Conservation (phyloP, 2,888 invertebrate genomes). For the Sphaeridia pumilis region DNA sequence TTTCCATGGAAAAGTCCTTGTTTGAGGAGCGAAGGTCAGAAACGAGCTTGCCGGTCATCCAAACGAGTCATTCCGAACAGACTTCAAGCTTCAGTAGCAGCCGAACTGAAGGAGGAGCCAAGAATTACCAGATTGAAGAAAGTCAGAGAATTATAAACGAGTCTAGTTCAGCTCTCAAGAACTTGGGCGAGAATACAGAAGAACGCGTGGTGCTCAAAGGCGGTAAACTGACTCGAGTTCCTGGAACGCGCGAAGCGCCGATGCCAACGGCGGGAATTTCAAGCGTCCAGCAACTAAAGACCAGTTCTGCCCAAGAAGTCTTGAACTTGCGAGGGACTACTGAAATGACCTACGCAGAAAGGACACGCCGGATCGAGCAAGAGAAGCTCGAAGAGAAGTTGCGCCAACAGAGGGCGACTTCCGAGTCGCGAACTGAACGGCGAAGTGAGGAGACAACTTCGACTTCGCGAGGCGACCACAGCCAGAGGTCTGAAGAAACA, state of each 20-base stretch:
- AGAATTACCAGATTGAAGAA: conserved; percentile 15
- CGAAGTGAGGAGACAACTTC: too few species aligned
- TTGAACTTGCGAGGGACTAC: background rate
- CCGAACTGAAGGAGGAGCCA: too few species aligned
- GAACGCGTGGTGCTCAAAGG: conserved; percentile 23
- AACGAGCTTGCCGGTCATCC: background rate
- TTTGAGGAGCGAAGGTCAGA: too few species aligned
- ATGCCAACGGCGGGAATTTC: conserved; percentile 14
- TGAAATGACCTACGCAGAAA: background rate
- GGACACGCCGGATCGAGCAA: background rate
- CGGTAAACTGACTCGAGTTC: conserved; percentile 25
- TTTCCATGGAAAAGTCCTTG: too few species aligned
- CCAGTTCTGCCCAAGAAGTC: background rate
- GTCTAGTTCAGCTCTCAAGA: conserved; percentile 17
- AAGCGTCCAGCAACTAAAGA: conserved; percentile 1
- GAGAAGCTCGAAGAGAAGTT: too few species aligned
- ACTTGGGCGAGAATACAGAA: conserved; percentile 8
- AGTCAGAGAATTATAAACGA: conserved; percentile 22
- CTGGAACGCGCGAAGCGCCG: conserved; percentile 10
- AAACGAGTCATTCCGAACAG: background rate
- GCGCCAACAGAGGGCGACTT: too few species aligned
- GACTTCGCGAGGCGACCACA: too few species aligned
- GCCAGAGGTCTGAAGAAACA: too few species aligned
- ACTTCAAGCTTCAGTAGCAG: background rate
- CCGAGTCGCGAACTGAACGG: too few species aligned